These are phyloP conservation scores for Ctenicera cuprea DNA, from an alignment of 2,888 invertebrate genomes.

Conservation along the genomic window DNA sequence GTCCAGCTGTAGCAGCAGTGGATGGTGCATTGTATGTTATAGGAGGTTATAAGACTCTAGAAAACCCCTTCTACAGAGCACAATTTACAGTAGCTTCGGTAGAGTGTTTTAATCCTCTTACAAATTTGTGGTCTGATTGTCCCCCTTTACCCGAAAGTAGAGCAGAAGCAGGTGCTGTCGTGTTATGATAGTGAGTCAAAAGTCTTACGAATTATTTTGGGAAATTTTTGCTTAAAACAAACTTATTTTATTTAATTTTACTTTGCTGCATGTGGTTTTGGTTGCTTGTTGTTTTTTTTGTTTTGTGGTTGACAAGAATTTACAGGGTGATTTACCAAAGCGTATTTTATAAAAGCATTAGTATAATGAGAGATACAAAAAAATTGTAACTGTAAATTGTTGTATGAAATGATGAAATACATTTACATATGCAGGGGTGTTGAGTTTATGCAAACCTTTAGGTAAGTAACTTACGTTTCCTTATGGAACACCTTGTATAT, in stretches of 20 bases:
- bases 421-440: too few relatives aligned
- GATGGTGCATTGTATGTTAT: slow-evolving; percentile 89
- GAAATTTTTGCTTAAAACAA: neutral
- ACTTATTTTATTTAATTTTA: neutral
- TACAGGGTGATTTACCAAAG: neutral
- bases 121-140: slow-evolving; percentile 85
- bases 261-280: neutral
- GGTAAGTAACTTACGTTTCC: too few relatives aligned
- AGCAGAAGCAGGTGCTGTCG: slow-evolving; percentile 91
- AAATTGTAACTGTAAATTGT: too few relatives aligned
- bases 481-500: too few relatives aligned
- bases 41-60: slow-evolving; percentile 89
- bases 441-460: too few relatives aligned
- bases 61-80: slow-evolving; percentile 88
- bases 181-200: slow-evolving; percentile 76
- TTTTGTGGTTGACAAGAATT: neutral
- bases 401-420: too few relatives aligned
- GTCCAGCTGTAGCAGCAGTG: slow-evolving; percentile 89
- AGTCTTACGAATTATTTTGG: neutral
- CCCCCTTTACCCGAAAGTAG: slow-evolving; percentile 88
- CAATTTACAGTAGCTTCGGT: slow-evolving; percentile 89
- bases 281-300: too few relatives aligned
- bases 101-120: slow-evolving; percentile 89
- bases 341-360: too few relatives aligned
- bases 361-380: too few relatives aligned